Evolutionary conservation across 2,113 vertebrate species (phyloP).

Genomic region (Rhegmatorhina hoffmannsi): DNA sequence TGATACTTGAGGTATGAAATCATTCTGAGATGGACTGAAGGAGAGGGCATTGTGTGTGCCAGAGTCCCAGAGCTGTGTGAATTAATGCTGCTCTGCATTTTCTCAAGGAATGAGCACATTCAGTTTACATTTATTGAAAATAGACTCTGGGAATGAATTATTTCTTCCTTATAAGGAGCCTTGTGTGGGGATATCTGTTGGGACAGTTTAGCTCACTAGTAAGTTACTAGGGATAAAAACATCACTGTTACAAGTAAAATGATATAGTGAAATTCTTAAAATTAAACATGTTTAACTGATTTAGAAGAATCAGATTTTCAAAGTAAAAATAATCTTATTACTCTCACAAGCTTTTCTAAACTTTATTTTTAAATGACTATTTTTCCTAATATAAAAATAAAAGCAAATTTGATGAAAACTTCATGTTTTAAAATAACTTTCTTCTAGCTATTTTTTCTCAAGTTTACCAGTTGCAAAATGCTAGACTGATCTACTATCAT

Average conservation of each 20-base stretch:
- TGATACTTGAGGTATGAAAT: neutral
- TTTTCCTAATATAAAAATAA: neutral
- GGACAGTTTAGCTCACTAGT: neutral
- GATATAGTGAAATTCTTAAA: neutral
- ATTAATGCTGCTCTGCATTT: neutral
- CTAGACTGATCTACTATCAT: neutral
- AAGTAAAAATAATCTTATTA: neutral
- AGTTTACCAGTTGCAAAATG: constrained; percentile 13
- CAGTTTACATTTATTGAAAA: neutral
- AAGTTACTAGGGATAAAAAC: neutral
- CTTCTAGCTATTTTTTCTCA: constrained; percentile 15
- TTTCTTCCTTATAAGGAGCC: neutral
- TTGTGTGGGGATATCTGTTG: neutral
- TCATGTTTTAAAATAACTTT: neutral
- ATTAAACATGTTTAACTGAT: neutral
- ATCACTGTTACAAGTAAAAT: neutral
- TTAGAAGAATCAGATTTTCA: neutral
- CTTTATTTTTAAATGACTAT: neutral
- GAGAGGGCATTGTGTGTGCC: neutral
- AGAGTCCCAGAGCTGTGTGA: neutral
- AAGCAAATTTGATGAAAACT: constrained; percentile 7
- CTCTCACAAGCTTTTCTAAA: neutral
- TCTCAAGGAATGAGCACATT: neutral
- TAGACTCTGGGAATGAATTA: neutral
- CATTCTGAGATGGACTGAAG: neutral